A percentile compares a stretch with the other conserved stretches of the same genome.
These are phyloP conservation scores for Porites evermanni DNA, from an alignment of 92 coral and sea anemone genomes.

Conservation along the genomic window DNA sequence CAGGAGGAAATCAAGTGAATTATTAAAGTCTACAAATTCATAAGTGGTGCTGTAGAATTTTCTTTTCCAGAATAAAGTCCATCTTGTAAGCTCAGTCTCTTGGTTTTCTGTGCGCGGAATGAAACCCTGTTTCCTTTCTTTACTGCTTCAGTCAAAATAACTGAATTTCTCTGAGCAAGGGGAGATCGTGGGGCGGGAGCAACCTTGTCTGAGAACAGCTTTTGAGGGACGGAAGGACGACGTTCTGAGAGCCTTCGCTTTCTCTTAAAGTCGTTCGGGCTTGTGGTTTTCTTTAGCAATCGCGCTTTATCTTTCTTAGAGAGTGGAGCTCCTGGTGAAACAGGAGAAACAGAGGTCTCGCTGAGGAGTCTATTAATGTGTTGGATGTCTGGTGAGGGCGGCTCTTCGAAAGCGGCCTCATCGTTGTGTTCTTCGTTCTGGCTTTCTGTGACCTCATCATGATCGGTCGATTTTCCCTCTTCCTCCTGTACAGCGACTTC, in stretches of 20 bases:
- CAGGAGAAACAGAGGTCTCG: slow-evolving; percentile 44
- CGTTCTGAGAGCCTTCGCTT: slow-evolving; percentile 60
- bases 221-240: slow-evolving; percentile 85
- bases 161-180: slow-evolving; percentile 80
- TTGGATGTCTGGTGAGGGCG: slow-evolving; percentile 43
- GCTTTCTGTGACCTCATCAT: slow-evolving; percentile 41
- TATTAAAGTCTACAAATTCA: neutral
- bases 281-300: slow-evolving; percentile 76
- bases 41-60: slow-evolving; percentile 58
- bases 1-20: neutral
- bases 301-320: slow-evolving; percentile 74
- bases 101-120: slow-evolving; percentile 43
- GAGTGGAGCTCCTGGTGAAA: slow-evolving; percentile 84
- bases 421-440: slow-evolving; percentile 9
- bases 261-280: slow-evolving; percentile 78
- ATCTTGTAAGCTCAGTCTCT: slow-evolving; percentile 46
- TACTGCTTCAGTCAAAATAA: slow-evolving; percentile 53
- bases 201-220: slow-evolving; percentile 80
- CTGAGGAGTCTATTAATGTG: slow-evolving; percentile 32
- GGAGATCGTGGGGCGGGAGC: slow-evolving; percentile 87
- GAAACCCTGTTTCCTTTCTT: slow-evolving; percentile 70
- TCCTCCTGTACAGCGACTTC: slow-evolving; percentile 31
- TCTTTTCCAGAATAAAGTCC: slow-evolving; percentile 88
- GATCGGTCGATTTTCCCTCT: slow-evolving; percentile 29
- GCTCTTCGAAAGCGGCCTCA: slow-evolving; percentile 1